Percentiles rank a stretch among this genome's conserved stretches.
Conservation (phyloP, 1,140 invertebrate species). For the Grapholita molesta region DNA sequence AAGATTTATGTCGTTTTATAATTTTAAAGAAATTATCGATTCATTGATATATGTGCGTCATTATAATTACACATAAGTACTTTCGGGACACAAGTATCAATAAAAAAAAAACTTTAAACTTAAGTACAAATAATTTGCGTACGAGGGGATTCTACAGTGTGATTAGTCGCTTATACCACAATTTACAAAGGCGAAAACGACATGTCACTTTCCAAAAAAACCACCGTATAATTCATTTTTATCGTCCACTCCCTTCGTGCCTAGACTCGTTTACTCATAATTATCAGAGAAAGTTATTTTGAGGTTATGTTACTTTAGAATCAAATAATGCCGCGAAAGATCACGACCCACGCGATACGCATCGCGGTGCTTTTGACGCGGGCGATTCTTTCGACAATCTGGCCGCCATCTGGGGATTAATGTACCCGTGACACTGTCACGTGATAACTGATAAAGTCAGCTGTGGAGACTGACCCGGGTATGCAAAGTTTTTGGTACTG, state of each 20-base stretch:
- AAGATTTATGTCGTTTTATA: no score
- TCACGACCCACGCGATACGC: not conserved
- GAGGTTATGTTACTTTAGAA: slow-evolving; percentile 1
- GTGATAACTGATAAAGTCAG: not conserved
- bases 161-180: no score
- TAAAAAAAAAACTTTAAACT: no score
- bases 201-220: not conserved
- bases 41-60: no score
- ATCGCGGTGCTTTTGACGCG: not conserved
- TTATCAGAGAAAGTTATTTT: not conserved
- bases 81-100: no score
- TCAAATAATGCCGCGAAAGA: not conserved
- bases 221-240: not conserved
- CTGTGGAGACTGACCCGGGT: not conserved
- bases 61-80: no score
- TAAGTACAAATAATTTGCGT: no score
- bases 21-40: no score
- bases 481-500: not conserved
- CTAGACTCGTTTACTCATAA: not conserved
- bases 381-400: not conserved
- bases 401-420: not conserved
- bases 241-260: not conserved
- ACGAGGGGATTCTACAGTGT: no score
- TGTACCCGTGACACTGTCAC: not conserved
- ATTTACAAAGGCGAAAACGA: no score